A percentile compares a stretch with the other conserved stretches of the same genome.
These are phyloP conservation scores for Drosophila tripunctata DNA, from an alignment of 2,888 invertebrate genomes.

Conservation along the genomic window DNA sequence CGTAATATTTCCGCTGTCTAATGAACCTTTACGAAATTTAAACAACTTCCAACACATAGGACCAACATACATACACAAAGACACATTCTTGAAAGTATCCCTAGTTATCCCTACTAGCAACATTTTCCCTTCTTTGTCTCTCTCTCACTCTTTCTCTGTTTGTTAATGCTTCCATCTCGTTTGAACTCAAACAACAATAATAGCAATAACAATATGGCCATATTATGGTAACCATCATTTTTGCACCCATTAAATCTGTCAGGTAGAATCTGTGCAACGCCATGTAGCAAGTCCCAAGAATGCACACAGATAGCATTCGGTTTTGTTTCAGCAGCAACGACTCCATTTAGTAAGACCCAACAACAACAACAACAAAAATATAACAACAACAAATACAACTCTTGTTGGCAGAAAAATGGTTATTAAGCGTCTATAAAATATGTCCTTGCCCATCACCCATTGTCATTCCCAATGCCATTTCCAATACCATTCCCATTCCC, in stretches of 20 bases:
- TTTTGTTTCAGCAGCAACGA: constrained; percentile 2
- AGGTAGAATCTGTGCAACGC: constrained; percentile 58
- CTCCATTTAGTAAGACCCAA: constrained; percentile 2
- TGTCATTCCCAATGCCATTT: not conserved
- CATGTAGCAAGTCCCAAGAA: constrained; percentile 27
- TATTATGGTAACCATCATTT: constrained; percentile 71
- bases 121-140: too few relatives aligned
- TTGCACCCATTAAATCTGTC: constrained; percentile 75
- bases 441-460: constrained; percentile 6
- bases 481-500: not conserved
- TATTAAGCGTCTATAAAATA: constrained; percentile 39
- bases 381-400: not conserved
- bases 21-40: constrained; percentile 44
- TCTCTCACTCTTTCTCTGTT: not conserved
- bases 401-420: constrained; percentile 30
- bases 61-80: not conserved
- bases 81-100: not conserved
- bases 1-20: constrained; percentile 42
- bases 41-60: constrained; percentile 26
- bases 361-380: not conserved
- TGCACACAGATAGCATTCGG: constrained; percentile 5
- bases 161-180: constrained; percentile 30
- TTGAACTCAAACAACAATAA: constrained; percentile 18
- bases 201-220: constrained; percentile 31
- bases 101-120: not conserved